phyloP scores from a whole-genome alignment of 2,113 vertebrate genomes.

The Pelusios castaneus region DNA sequence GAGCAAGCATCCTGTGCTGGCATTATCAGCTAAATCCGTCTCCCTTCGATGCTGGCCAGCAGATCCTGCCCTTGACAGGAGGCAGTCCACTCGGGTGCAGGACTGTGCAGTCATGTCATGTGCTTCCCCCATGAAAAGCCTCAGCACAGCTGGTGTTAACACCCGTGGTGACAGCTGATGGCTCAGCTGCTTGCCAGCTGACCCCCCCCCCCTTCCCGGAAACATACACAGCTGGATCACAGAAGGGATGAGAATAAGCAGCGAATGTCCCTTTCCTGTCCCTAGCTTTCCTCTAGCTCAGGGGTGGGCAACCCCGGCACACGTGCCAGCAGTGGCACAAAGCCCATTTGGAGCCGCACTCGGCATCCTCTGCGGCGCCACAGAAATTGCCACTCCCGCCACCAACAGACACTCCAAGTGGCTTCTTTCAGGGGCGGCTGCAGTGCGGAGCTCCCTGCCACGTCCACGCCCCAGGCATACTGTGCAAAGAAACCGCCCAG shows the following conservation, averaged over 20 bases:
- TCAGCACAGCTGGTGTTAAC: neutral
- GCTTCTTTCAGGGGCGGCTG: too few species aligned
- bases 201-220: neutral
- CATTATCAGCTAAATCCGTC: conserved; percentile 21
- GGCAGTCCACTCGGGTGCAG: neutral
- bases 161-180: neutral
- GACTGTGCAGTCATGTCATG: neutral
- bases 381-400: too few species aligned
- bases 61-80: neutral
- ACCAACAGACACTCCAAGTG: too few species aligned
- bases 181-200: neutral
- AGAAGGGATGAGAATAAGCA: neutral
- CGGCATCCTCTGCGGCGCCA: too few species aligned
- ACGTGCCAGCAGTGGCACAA: too few species aligned
- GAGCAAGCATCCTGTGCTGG: neutral
- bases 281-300: neutral
- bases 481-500: too few species aligned
- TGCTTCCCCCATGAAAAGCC: neutral
- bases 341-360: too few species aligned
- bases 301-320: too few species aligned
- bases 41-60: fast-evolving
- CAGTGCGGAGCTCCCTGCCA: too few species aligned
- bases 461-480: too few species aligned
- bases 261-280: neutral
- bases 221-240: neutral